Evolutionary conservation across 2,113 vertebrate species (phyloP), one percentile per base, ranked within the genome.

Genomic region (Stigmatopora argus): DNA sequence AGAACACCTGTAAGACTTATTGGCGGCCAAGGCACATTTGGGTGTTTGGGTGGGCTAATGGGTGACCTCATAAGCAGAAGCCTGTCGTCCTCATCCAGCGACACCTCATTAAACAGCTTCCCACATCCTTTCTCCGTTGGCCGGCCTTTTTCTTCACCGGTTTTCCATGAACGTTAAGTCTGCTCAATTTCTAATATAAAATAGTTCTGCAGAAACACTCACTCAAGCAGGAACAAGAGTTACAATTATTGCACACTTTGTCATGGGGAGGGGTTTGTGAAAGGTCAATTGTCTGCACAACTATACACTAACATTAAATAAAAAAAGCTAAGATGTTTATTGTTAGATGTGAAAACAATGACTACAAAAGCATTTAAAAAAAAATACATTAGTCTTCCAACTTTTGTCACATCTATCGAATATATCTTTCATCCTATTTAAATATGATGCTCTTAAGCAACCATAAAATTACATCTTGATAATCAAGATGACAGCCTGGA

Each of bases 71-170:
- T 75, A 65, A 78, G 64, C 35, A 73, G 65, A 75, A 65, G 47
- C 66, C 79, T 79, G 78, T 75, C 76, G 79, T 83, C 83, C 65
- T 70, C 1, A 47, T 89, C 80, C 84, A 87, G 83, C 74, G 86
- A 86, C 89, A 90, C 86, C 79, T 90, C 82, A 66, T 86, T 83
- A 88, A 78, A 60, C 38, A 1, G 10, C 60, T 38, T 67, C 82
- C 76, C 35, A 81, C 81, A 78, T 86, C 71, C 78, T 74, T 82
- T 71, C 71, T 70, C 21, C 60, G 73, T 58, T 77, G 81, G 78
- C 82, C n/a, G 47, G 56, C 61, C 60, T 56, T 3, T n/a, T 66
- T 15, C 65, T 73, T 67, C 66, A 3, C 67, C 19, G 75, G 65
- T 71, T 77, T 64, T 48, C 58, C 64, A 13, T 7, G 11, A 65